A percentile compares a stretch with the other conserved stretches of the same genome.
Evolutionary conservation across 30 jellyfish, hydroid and myxozoan species (phyloP).

Genomic region (Phacellophora camtschatica): DNA sequence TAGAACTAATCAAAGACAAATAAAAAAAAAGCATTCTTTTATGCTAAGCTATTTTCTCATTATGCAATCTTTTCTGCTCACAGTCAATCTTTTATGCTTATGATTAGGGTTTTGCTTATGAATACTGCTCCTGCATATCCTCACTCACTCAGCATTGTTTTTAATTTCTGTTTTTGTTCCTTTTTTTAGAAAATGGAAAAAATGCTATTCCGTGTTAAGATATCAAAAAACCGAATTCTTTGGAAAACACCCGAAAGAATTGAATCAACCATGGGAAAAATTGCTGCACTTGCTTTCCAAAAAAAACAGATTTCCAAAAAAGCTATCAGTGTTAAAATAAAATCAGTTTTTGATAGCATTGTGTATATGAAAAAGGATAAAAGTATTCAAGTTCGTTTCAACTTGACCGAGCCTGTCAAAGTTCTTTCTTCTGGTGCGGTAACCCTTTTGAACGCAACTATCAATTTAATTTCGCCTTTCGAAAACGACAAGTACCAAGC

Average conservation of each 20-base stretch:
- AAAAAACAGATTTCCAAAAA: background rate
- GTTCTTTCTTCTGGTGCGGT: background rate
- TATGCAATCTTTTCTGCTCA: too few species aligned
- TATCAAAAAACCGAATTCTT: background rate
- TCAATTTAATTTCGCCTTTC: background rate
- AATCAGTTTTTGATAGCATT: background rate
- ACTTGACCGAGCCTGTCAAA: background rate
- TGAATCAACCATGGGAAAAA: background rate
- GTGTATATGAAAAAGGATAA: background rate
- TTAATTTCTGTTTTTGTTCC: background rate
- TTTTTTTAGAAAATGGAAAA: background rate
- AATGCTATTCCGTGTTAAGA: background rate
- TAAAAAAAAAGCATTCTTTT: too few species aligned
- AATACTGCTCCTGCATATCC: background rate
- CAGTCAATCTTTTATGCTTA: too few species aligned
- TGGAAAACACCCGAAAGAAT: constrained; percentile 2
- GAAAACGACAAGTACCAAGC: background rate
- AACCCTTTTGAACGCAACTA: background rate
- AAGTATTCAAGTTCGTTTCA: background rate
- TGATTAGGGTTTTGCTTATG: background rate
- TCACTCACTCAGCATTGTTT: background rate
- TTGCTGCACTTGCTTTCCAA: background rate
- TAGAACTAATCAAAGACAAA: too few species aligned
- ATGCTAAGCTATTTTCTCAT: too few species aligned
- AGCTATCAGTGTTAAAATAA: background rate